Evolutionary conservation across 2,888 invertebrate genomes (phyloP).

Genomic region (Sphinx pinastri): DNA sequence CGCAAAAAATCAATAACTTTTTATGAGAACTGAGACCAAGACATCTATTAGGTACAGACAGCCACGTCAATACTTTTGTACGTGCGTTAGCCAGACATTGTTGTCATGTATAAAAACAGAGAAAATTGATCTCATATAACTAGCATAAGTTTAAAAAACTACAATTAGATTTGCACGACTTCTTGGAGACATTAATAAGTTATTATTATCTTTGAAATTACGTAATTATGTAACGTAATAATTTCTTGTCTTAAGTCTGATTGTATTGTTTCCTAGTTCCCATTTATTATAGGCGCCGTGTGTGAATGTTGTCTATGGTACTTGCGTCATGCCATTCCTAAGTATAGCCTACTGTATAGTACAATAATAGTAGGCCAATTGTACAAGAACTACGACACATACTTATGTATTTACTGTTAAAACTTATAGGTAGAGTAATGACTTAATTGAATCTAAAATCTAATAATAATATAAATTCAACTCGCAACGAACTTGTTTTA

Average conservation of each 20-base stretch:
- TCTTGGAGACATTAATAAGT: neutral
- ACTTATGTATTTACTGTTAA: neutral
- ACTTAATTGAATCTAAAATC: too few species aligned
- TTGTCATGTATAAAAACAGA: neutral
- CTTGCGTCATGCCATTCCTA: neutral
- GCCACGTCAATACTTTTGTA: neutral
- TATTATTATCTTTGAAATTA: neutral
- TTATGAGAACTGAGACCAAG: conserved; percentile 7
- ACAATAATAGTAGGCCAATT: neutral
- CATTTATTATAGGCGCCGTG: neutral
- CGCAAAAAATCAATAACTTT: conserved; percentile 13
- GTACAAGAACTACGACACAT: neutral
- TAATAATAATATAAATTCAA: too few species aligned
- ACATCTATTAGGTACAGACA: conserved; percentile 10
- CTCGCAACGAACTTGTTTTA: too few species aligned
- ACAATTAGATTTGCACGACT: neutral
- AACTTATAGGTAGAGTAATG: too few species aligned
- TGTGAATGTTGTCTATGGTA: neutral
- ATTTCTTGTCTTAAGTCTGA: neutral
- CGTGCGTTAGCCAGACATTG: conserved; percentile 12
- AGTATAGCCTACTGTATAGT: too few species aligned
- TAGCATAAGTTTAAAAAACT: neutral
- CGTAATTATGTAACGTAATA: neutral
- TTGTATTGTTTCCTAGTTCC: conserved; percentile 12
- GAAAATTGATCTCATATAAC: neutral